Base-by-base conservation (phyloP, 37 sponge, comb jelly and placozoan species). In the Spongilla lacustris region DNA sequence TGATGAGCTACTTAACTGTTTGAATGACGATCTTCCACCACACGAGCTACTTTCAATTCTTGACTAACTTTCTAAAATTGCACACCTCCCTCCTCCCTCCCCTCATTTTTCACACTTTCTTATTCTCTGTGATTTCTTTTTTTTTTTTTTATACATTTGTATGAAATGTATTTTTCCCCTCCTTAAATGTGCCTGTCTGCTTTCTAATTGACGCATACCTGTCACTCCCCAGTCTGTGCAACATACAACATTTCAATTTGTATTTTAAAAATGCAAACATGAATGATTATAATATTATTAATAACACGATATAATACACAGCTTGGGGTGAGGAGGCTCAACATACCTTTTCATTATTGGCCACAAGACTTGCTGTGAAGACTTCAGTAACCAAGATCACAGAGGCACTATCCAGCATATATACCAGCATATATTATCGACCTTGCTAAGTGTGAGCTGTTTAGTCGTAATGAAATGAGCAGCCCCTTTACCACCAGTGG, bases 21-120 rank as follows among this genome's bases (percentile, higher is more conserved):
- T 85, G 25, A 68, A 30, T 24, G 81, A 87, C n/a, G 87, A 87
- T 9, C 75, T 74, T 23, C 87, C 87, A 0, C 36, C 86, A 2
- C 79, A 87, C 37, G 85, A 85, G 66, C 48, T 87, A 12, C 68
- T 87, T 30, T 86, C 86, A 58, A 58, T 58, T 14, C 58, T 58
- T 1, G 58, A 58, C 58, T 58, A 58, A 14, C 21, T 58, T 58
- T 58, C 58, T 58, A 58, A 17, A 14, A 58, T 58, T 10, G 58
- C 12, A 58, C 58, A 8, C 11, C 11, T 58, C 11, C 11, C 21
- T 58, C 11, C 11, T 8, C 14, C 58, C 21, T 17, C 58, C 4
- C 6, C 41, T 41, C 6, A 9, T 41, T 41, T 41, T 41, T 41
- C 58, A 19, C 58, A 58, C 1, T 58, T 10, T 14, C 58, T 58